Evolutionary conservation across 2,797 vertebrate genomes (phyloP).

Genomic region (Galaxias olidus): DNA sequence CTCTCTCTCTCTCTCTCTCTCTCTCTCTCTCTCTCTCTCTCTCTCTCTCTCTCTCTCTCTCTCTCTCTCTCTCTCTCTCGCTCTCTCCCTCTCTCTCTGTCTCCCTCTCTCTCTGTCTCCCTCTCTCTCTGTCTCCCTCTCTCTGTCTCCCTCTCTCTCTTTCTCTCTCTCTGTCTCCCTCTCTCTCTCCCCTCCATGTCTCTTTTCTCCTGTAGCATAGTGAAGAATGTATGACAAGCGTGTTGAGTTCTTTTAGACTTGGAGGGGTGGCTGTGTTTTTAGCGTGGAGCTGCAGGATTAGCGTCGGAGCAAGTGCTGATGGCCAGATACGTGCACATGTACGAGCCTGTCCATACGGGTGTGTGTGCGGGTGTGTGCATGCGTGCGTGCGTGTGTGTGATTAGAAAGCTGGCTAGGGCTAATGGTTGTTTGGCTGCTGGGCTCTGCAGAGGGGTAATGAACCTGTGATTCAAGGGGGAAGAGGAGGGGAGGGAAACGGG

Average conservation of each 20-base stretch:
- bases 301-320: conserved; percentile 63
- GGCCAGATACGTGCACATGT: conserved; percentile 51
- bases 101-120: conserved; percentile 38
- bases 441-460: conserved; percentile 97
- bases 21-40: conserved; percentile 44
- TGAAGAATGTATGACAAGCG: conserved; percentile 81
- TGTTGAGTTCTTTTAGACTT: conserved; percentile 83
- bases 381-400: conserved; percentile 59
- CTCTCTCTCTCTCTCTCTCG: conserved; percentile 13
- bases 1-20: conserved; percentile 31
- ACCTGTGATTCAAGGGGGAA: conserved; percentile 90
- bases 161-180: conserved; percentile 7
- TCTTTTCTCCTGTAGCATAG: conserved; percentile 44
- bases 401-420: conserved; percentile 76
- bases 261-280: conserved; percentile 68
- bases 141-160: conserved; percentile 42
- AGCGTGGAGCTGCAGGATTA: conserved; percentile 59
- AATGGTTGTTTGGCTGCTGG: conserved; percentile 85
- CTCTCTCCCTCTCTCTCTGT: too few species aligned
- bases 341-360: conserved; percentile 38
- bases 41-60: conserved; percentile 14
- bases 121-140: conserved; percentile 26
- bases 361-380: conserved; percentile 52
- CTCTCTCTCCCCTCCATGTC: conserved; percentile 27
- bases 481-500: conserved; percentile 50